A percentile compares a stretch with the other conserved stretches of the same genome.
Conservation (phyloP, 1,140 invertebrate genomes). For the Pachyrhynchus sulphureomaculatus region DNA sequence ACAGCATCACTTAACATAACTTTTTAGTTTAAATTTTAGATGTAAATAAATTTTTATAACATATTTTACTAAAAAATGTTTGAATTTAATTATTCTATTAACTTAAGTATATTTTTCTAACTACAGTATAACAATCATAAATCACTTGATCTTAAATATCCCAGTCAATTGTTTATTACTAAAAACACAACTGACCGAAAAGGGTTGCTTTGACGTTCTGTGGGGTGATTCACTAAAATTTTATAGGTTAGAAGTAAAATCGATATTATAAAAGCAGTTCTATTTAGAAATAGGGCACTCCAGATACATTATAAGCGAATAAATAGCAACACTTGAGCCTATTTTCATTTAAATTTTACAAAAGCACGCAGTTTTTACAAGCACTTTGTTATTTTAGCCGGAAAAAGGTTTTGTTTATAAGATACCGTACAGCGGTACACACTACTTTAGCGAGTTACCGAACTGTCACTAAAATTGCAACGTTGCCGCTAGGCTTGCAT, state of each 20-base stretch:
- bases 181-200: slow-evolving; percentile 5
- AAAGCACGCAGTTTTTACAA: not conserved
- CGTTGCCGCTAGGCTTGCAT: slow-evolving; percentile 36
- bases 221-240: slow-evolving; percentile 21
- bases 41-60: no score
- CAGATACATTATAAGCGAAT: not conserved
- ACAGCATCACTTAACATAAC: no score
- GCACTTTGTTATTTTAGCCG: slow-evolving; percentile 3
- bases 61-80: no score
- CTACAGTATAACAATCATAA: not conserved
- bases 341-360: not conserved
- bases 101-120: no score
- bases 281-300: no score
- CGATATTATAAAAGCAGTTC: slow-evolving; percentile 3
- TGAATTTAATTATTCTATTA: no score
- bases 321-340: not conserved
- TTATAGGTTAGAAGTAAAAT: slow-evolving; percentile 28
- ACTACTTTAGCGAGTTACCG: slow-evolving; percentile 15
- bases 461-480: slow-evolving; percentile 38
- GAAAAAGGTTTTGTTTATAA: slow-evolving; percentile 25
- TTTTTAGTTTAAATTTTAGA: no score
- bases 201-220: not conserved
- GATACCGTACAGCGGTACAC: slow-evolving; percentile 22
- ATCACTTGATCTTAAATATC: not conserved
- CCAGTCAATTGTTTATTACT: not conserved